A percentile compares a stretch with the other conserved stretches of the same genome.
Evolutionary conservation across 1,140 invertebrate genomes (phyloP).

Genomic region (Solen grandis): DNA sequence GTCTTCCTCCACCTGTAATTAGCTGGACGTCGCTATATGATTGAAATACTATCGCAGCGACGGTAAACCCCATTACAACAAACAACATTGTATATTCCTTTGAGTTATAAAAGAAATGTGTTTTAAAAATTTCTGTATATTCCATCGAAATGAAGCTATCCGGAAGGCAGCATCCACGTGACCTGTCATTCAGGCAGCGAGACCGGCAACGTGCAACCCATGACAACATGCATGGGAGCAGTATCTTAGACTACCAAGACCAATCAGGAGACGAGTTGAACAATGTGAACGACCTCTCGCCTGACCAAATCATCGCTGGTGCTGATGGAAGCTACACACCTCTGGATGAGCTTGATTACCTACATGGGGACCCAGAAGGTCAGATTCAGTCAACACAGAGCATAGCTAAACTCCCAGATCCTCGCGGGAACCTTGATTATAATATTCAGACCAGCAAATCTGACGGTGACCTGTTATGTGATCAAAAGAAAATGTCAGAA

Average conservation of each 20-base stretch:
- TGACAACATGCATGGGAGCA: constrained; percentile 46
- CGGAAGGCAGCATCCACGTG: background rate
- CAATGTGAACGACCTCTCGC: constrained; percentile 31
- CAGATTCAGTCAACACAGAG: constrained; percentile 25
- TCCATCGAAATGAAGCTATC: no score
- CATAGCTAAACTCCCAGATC: constrained; percentile 33
- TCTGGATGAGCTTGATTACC: constrained; percentile 42
- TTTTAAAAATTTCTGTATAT: no score
- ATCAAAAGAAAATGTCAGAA: constrained; percentile 34
- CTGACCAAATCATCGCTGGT: constrained; percentile 42
- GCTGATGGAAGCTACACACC: constrained; percentile 52
- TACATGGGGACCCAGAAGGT: constrained; percentile 12
- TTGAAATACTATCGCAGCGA: no score
- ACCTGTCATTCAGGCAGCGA: constrained; percentile 15
- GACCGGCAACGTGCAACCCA: constrained; percentile 2
- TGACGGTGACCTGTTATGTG: constrained; percentile 39
- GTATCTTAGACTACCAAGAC: constrained; percentile 35
- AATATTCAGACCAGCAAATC: constrained; percentile 56
- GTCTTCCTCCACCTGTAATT: no score
- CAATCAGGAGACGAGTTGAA: constrained; percentile 39
- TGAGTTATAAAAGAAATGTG: no score
- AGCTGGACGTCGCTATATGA: no score
- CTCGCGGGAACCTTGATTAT: constrained; percentile 44
- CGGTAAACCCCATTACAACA: no score
- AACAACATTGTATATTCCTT: no score